Conservation (phyloP, 1,140 invertebrate species). For the Drosophila burlai region DNA sequence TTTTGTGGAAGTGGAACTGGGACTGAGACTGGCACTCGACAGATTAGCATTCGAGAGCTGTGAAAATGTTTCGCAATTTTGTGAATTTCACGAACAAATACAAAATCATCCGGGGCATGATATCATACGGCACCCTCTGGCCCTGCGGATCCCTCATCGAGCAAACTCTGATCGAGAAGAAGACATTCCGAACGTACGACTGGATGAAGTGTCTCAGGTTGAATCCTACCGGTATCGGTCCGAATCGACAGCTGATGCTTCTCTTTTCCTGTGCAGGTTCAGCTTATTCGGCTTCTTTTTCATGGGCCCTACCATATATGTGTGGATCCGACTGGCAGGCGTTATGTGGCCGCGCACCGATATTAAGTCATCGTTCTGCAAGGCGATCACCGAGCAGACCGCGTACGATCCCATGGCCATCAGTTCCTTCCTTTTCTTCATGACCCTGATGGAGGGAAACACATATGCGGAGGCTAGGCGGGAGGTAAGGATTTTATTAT, state of each 20-base stretch:
- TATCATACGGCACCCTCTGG: constrained; percentile 88
- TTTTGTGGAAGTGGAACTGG: constrained; percentile 29
- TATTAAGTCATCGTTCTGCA: constrained; percentile 87
- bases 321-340: constrained; percentile 87
- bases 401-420: constrained; percentile 89
- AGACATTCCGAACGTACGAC: constrained; percentile 86
- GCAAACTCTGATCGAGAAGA: constrained; percentile 86
- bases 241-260: constrained; percentile 15
- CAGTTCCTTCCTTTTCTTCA: constrained; percentile 88
- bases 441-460: constrained; percentile 88
- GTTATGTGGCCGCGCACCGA: constrained; percentile 87
- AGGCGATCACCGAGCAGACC: constrained; percentile 89
- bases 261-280: constrained; percentile 85
- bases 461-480: constrained; percentile 86
- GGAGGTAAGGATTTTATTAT: constrained; percentile 85
- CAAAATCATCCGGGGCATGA: constrained; percentile 88
- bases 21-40: constrained; percentile 22
- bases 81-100: constrained; percentile 82
- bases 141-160: constrained; percentile 86
- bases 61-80: constrained; percentile 75
- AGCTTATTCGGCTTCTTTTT: constrained; percentile 88
- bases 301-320: constrained; percentile 88
- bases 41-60: constrained; percentile 34
- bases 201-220: constrained; percentile 85
- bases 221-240: constrained; percentile 39